These are phyloP conservation scores for Umimayanthus kanabou DNA, from an alignment of 92 coral and sea anemone genomes.

Conservation along the genomic window DNA sequence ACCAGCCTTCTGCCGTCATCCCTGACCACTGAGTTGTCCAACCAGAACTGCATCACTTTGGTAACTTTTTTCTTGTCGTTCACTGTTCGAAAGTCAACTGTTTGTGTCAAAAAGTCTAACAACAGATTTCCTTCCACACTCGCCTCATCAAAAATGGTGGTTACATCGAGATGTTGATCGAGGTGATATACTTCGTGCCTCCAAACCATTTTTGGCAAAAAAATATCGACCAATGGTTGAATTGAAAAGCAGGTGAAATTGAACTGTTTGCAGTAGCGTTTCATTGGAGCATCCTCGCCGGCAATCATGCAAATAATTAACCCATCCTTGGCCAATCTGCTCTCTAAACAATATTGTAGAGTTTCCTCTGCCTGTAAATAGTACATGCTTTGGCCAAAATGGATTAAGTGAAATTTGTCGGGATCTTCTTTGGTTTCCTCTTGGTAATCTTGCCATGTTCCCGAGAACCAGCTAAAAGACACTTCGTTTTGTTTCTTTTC, in stretches of 20 bases:
- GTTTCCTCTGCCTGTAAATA: neutral
- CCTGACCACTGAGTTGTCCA: too few species aligned
- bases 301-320: neutral
- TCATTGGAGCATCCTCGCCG: neutral
- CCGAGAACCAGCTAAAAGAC: too few species aligned
- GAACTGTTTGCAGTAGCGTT: too few species aligned
- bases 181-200: neutral
- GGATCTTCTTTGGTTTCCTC: neutral
- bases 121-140: neutral
- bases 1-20: too few species aligned
- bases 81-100: neutral
- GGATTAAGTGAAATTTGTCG: constrained; percentile 8
- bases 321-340: neutral
- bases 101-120: neutral
- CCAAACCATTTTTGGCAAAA: neutral
- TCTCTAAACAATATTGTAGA: neutral
- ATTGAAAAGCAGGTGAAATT: neutral
- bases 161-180: neutral
- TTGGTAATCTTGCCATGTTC: too few species aligned
- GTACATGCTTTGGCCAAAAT: constrained; percentile 15
- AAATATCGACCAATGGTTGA: neutral
- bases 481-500: too few species aligned
- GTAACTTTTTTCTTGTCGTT: neutral
- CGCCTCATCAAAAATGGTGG: neutral
- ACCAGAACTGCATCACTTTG: too few species aligned